Conservation (phyloP, 2,797 vertebrate genomes). For the Lophotriccus pileatus region DNA sequence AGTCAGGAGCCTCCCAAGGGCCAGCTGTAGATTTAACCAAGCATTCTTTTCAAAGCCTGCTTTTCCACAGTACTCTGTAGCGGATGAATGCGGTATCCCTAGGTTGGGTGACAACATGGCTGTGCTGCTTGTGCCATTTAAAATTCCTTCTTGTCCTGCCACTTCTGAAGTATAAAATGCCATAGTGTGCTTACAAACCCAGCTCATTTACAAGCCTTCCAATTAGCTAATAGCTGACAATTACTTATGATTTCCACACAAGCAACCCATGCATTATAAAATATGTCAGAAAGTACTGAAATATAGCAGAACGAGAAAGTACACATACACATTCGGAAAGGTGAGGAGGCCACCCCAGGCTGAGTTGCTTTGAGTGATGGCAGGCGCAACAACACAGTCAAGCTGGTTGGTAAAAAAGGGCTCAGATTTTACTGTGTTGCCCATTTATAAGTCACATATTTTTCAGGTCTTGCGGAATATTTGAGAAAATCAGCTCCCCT, state of each 20-base stretch:
- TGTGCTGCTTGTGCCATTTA: neutral
- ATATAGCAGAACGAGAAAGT: neutral
- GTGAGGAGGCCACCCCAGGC: neutral
- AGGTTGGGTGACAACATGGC: neutral
- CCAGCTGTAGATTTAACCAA: neutral
- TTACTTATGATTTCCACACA: neutral
- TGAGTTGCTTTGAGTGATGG: neutral
- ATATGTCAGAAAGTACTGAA: rapidly evolving
- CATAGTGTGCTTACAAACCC: neutral
- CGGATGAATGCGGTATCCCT: neutral
- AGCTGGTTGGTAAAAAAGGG: neutral
- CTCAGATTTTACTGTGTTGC: neutral
- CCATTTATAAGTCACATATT: neutral
- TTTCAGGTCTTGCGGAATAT: neutral
- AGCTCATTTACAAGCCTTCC: neutral
- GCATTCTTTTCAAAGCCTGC: neutral
- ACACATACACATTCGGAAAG: neutral
- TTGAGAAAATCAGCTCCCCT: neutral
- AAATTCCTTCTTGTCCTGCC: neutral
- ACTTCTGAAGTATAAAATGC: neutral
- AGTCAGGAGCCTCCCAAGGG: neutral
- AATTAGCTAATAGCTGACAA: neutral
- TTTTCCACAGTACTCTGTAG: neutral
- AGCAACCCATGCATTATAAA: neutral
- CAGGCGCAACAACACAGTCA: neutral